These are phyloP conservation scores for Augochlora pura DNA, from an alignment of 1,140 invertebrate genomes.

Conservation along the genomic window DNA sequence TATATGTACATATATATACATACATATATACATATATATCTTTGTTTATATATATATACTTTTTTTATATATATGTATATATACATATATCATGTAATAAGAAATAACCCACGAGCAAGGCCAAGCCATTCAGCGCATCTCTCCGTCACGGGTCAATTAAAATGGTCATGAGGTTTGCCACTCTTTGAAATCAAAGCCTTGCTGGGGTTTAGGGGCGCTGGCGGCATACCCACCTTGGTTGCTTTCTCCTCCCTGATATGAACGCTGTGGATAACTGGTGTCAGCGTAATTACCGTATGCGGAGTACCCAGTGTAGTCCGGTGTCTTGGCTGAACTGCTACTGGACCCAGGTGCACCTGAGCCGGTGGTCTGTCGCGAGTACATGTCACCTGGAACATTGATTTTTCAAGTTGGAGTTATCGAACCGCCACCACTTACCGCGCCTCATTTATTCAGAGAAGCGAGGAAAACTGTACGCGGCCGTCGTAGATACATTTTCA, in stretches of 20 bases:
- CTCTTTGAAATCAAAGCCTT: conserved; percentile 83
- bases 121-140: conserved; percentile 75
- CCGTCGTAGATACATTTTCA: conserved; percentile 27
- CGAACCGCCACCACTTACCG: conserved; percentile 13
- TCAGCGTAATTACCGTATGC: conserved; percentile 81
- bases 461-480: neutral
- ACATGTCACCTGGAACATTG: conserved; percentile 81
- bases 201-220: conserved; percentile 81
- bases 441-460: conserved; percentile 35
- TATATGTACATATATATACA: no score
- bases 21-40: no score
- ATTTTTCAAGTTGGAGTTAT: conserved; percentile 38
- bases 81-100: conserved; percentile 42
- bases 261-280: conserved; percentile 79
- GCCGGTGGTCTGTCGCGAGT: conserved; percentile 80
- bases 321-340: conserved; percentile 79
- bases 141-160: conserved; percentile 78
- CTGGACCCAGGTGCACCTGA: conserved; percentile 81
- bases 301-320: conserved; percentile 79
- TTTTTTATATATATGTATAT: no score
- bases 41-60: neutral
- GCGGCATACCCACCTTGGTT: conserved; percentile 82
- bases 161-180: conserved; percentile 83
- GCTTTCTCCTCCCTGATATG: conserved; percentile 79
- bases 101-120: conserved; percentile 76